A percentile compares a stretch with the other conserved stretches of the same genome.
Conservation (phyloP, 1,140 invertebrate genomes). For the Lutraria rhynchaena region DNA sequence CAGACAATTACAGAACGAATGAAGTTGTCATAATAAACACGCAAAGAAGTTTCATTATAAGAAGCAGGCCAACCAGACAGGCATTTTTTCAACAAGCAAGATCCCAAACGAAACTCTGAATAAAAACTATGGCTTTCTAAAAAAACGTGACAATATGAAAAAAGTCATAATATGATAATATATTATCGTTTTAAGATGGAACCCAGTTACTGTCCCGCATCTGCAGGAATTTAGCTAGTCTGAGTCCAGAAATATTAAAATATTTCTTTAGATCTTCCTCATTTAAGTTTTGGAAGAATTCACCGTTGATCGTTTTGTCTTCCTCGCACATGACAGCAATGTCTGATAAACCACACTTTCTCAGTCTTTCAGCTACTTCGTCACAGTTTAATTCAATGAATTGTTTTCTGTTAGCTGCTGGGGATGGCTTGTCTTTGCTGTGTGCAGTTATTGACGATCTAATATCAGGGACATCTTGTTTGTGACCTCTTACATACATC, state of each 20-base stretch:
- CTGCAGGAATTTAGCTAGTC: slow-evolving; percentile 8
- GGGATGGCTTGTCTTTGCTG: slow-evolving; percentile 1
- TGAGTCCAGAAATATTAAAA: slow-evolving; percentile 6
- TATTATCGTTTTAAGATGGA: slow-evolving; percentile 27
- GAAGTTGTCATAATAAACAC: no score
- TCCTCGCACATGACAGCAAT: slow-evolving; percentile 12
- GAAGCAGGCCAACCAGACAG: no score
- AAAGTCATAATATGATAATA: no score
- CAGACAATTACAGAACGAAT: no score
- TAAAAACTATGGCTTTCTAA: no score
- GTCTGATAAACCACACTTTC: slow-evolving; percentile 10
- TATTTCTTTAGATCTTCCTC: background rate
- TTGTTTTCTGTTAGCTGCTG: background rate
- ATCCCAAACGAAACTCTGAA: no score
- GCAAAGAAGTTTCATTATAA: no score
- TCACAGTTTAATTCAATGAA: slow-evolving; percentile 20
- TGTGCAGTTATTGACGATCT: background rate
- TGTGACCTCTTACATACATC: no score
- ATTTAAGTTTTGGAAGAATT: slow-evolving; percentile 17
- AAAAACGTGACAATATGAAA: no score
- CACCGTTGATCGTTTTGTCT: slow-evolving; percentile 15
- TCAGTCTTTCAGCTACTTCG: slow-evolving; percentile 23
- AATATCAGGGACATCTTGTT: background rate
- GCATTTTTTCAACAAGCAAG: no score
- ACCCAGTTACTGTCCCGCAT: slow-evolving; percentile 41